Evolutionary conservation across 2,797 vertebrate genomes (phyloP).

Genomic region (Euphonia xanthogaster): DNA sequence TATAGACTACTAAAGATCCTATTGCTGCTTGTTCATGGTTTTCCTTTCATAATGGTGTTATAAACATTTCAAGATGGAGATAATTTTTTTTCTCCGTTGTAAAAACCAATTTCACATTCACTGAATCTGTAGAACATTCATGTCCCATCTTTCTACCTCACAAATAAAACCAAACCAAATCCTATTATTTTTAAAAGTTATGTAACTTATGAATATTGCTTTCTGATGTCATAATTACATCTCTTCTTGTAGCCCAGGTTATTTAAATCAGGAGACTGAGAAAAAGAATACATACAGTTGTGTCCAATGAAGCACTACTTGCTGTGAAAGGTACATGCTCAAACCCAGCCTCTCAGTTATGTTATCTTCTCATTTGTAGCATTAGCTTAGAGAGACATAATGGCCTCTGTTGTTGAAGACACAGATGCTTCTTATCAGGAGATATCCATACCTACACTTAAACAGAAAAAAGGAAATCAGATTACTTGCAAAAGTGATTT

Average conservation of each 20-base stretch:
- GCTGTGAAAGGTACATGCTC: background rate
- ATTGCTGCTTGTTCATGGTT: background rate
- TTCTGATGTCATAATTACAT: slow-evolving; percentile 31
- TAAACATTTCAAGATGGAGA: slow-evolving; percentile 48
- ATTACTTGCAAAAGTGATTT: background rate
- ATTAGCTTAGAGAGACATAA: background rate
- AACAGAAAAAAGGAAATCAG: slow-evolving; percentile 19
- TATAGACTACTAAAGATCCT: background rate
- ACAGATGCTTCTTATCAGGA: background rate
- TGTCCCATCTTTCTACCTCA: background rate
- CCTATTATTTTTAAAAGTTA: background rate
- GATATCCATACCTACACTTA: background rate
- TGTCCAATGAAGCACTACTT: slow-evolving; percentile 25
- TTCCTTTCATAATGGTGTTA: slow-evolving; percentile 17
- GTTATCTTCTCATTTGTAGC: background rate
- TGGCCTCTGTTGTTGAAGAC: background rate
- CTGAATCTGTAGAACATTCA: background rate
- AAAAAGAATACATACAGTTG: background rate
- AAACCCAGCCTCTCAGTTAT: slow-evolving; percentile 11
- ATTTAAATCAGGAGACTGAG: background rate
- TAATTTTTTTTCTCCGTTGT: slow-evolving; percentile 42
- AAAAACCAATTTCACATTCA: slow-evolving; percentile 44
- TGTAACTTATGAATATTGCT: background rate
- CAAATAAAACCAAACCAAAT: slow-evolving; percentile 30
- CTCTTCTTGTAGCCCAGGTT: background rate